Base-by-base conservation (phyloP, 2,797 vertebrate genomes). In the Poliocrania exsul region DNA sequence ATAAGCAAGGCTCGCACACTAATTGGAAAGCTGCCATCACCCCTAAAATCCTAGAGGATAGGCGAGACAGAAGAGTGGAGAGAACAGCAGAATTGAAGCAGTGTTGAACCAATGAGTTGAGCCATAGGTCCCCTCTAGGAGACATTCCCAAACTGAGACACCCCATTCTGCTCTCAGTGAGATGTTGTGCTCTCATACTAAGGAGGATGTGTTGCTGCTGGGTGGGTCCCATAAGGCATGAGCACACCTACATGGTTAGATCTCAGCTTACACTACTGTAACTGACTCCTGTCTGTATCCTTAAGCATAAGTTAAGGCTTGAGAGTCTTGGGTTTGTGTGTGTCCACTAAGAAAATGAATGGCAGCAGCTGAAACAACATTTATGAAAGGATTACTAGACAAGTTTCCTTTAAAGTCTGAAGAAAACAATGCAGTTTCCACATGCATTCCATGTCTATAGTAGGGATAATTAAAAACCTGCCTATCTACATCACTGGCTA, bases 31-130 rank as follows among this genome's bases (percentile, higher is more conserved):
- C 35, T 1, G 0, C n/a, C 42, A 21, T 53, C 51, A 70, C 12
- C 11, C 0, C 0, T 65, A 28, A 31, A 65, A n/a, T 54, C 21
- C 33, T 25, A 3, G 16, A 14, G 50, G 29, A 24, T 5, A 80
- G 62, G 42, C 40, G 35, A 46, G 24, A 25, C 31, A 33, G 49
- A 71, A 56, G 25, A 66, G 29, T 3, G 13, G 35, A 29, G n/a
- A 51, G 53, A 65, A n/a, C 16, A 50, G 16, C 15, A 13, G 37
- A 56, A 67, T 2, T 23, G 24, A 57, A 69, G 29, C 29, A 31
- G 29, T 53, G 29, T 53, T 31, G 28, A 53, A 31, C 51, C 51
- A 31, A 20, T 53, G 51, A 31, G 17, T 19, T 8, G 17, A 53
- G 29, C 51, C 29, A 20, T 20, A 31, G 51, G 29, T 53, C 51